These are phyloP conservation scores for Tokudaia muenninki DNA, from an alignment of 2,797 vertebrate species.

Conservation along the genomic window DNA sequence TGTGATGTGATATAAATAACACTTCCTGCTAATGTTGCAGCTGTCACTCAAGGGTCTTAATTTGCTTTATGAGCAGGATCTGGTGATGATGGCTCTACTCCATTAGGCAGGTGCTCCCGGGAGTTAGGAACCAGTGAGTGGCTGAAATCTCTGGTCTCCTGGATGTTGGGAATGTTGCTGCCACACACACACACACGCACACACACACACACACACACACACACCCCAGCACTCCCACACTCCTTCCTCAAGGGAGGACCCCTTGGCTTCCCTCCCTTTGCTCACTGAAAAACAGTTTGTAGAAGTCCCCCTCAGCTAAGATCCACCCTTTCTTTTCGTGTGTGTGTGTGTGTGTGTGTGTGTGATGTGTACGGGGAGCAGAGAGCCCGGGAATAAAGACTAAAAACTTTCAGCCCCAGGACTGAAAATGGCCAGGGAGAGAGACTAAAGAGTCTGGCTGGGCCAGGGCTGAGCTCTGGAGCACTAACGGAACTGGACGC, in stretches of 20 bases:
- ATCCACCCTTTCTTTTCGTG: neutral
- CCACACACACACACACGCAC: no score
- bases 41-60: conserved; percentile 79
- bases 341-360: neutral
- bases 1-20: conserved; percentile 78
- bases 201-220: no score
- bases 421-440: neutral
- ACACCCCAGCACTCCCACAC: neutral
- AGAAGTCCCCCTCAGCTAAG: neutral
- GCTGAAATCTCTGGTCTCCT: conserved; percentile 67
- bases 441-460: neutral
- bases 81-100: conserved; percentile 66
- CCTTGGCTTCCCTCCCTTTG: neutral
- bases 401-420: neutral
- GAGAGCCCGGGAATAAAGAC: neutral
- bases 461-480: neutral
- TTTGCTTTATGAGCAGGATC: conserved; percentile 74
- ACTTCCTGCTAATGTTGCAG: conserved; percentile 82
- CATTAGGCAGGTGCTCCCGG: conserved; percentile 70
- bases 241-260: neutral
- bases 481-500: neutral
- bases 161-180: neutral
- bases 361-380: neutral
- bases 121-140: conserved; percentile 62
- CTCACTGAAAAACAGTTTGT: neutral